phyloP scores from a whole-genome alignment of 2,113 vertebrate species.

The Paracyprichromis sp. region DNA sequence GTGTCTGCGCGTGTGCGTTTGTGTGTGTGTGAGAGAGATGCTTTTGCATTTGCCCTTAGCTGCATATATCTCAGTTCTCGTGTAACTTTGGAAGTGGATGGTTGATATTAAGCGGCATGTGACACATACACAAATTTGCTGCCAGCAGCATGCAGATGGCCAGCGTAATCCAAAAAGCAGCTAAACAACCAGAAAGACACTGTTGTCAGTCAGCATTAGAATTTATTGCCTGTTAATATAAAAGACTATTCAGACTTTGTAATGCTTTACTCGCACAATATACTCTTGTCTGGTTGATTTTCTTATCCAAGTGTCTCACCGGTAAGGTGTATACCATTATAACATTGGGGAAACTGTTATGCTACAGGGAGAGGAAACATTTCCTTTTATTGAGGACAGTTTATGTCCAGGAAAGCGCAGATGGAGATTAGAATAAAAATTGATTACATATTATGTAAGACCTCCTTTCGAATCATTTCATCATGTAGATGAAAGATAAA shows the following conservation, averaged over 20 bases:
- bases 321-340: neutral
- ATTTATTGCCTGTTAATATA: neutral
- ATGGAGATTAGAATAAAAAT: neutral
- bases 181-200: neutral
- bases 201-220: neutral
- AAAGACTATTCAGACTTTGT: neutral
- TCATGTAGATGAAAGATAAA: neutral
- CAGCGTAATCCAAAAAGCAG: constrained; percentile 15
- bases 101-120: constrained; percentile 30
- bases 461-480: neutral
- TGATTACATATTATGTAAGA: neutral
- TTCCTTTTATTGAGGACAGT: neutral
- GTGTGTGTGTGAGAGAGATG: constrained; percentile 9
- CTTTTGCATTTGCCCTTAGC: constrained; percentile 29
- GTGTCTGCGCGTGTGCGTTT: neutral
- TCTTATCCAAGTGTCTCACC: neutral
- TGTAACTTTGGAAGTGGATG: constrained; percentile 20
- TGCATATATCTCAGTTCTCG: constrained; percentile 16
- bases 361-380: neutral
- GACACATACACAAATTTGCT: constrained; percentile 30
- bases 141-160: constrained; percentile 24
- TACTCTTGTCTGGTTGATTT: neutral
- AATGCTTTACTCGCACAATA: neutral
- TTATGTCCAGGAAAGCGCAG: neutral
- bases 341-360: neutral